Base-by-base conservation (phyloP, 2,888 invertebrate genomes). In the Thumatha senex region DNA sequence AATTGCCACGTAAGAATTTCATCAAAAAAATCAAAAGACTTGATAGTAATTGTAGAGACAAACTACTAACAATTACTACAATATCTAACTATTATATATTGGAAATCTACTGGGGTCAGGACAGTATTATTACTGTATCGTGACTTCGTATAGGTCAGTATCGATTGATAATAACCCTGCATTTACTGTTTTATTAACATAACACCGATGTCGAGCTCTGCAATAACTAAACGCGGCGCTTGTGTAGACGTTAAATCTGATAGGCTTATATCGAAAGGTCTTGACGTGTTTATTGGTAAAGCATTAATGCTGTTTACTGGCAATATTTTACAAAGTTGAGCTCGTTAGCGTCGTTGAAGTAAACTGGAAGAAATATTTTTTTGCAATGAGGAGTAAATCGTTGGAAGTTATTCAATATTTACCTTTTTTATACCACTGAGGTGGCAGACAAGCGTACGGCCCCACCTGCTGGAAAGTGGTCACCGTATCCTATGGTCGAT, bases 81-180 rank as follows among this genome's bases (percentile, higher is more conserved):
- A 1, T 12, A 34, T 11, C 1, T 15, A 42, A 2, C n/a, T n/a
- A 12, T n/a, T 8, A 33, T 33, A 14, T n/a, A 35, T 30, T 12
- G 44, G 9, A 43, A 35, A 34, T 35, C 11, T 13, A 13, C 29
- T 35, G 15, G 49, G 52, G 54, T 47, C 45, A 49, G 54, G 59
- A 66, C 66, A 61, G 56, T 61, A 47, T 63, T 61, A 66, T 67
- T 60, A 63, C 48, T 52, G 42, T 10, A 29, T 49, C 57, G 66
- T 58, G 63, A 58, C 55, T 31, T 34, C 14, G 51, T 44, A 48
- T 65, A 61, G 63, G 61, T 69, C 67, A 66, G 45, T 55, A 56
- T 57, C 51, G 58, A 58, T 68, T 54, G 56, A 44, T 57, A 54
- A 58, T 60, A 56, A 56, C 51, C 43, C 34, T n/a, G 47, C 51